Evolutionary conservation across 2,888 invertebrate species (phyloP), one percentile per base, ranked within the genome.

Genomic region (Bedellia somnulentella): DNA sequence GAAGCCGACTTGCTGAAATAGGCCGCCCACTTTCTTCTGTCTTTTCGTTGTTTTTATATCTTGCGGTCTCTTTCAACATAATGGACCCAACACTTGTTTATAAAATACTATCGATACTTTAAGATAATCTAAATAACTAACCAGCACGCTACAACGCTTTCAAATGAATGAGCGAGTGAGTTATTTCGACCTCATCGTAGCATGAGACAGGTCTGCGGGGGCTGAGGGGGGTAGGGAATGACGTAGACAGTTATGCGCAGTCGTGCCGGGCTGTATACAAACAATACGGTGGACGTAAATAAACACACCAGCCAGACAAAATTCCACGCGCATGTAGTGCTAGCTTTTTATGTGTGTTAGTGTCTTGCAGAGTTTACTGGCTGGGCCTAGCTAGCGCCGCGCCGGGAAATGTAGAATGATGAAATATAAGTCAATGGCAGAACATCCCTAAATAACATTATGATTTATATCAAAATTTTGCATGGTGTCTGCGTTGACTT

Each of bases 201-300:
- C 57, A n/a, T 54, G 59, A 60, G 60, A 52, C 59, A 58, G 49
- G 67, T 62, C 51, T 53, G 39, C 42, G 44, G 45, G 41, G 5
- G 18, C 9, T 18, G 18, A 5, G 47, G 26, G 29, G 46, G 54
- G 52, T n/a, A 60, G 53, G 57, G 60, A 44, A 50, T 70, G 73
- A 70, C 73, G 71, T 66, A 57, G 53, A 48, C 58, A 51, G 66
- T 37, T 39, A 67, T 73, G 75, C 75, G 75, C 75, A 75, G 68
- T 59, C 70, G 68, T 62, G 67, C 70, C 71, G 70, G 70, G 60
- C 64, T 75, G 75, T 75, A 68, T 75, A 75, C 75, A 75, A 75
- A 75, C 73, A 73, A 75, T 71, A 70, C 71, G 63, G 56, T 55
- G 73, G 73, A 75, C 75, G 75, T 75, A 75, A 75, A 75, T 75